Percentiles rank a stretch among this genome's conserved stretches.
Evolutionary conservation across 2,888 invertebrate genomes (phyloP).

Genomic region (Dione juno): DNA sequence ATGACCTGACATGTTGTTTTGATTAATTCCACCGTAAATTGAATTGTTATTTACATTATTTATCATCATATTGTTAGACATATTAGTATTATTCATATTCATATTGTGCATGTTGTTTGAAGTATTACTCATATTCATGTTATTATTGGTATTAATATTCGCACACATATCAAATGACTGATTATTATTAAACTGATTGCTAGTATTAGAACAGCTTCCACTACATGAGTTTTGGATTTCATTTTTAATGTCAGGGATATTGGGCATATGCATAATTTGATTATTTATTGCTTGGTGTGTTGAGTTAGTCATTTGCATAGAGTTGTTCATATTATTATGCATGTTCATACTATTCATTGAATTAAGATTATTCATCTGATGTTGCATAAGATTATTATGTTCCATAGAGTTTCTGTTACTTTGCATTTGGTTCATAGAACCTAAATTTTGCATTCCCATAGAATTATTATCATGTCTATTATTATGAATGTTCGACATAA

Average conservation of each 20-base stretch:
- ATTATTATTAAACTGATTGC: slow-evolving; percentile 65
- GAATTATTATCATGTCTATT: slow-evolving; percentile 74
- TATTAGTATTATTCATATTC: slow-evolving; percentile 67
- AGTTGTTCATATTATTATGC: slow-evolving; percentile 67
- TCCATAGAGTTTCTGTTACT: slow-evolving; percentile 73
- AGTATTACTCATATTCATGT: slow-evolving; percentile 63
- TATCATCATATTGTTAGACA: slow-evolving; percentile 74
- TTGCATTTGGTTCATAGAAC: slow-evolving; percentile 73
- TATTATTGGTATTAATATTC: slow-evolving; percentile 66
- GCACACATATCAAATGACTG: slow-evolving; percentile 74
- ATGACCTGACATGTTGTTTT: slow-evolving; percentile 67
- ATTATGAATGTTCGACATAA: slow-evolving; percentile 67
- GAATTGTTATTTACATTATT: slow-evolving; percentile 65
- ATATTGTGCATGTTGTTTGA: slow-evolving; percentile 74
- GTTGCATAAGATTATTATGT: slow-evolving; percentile 74
- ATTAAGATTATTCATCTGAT: slow-evolving; percentile 71
- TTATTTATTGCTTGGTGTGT: slow-evolving; percentile 72
- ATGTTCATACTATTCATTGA: slow-evolving; percentile 73
- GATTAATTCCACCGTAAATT: slow-evolving; percentile 65
- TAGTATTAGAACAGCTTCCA: slow-evolving; percentile 73
- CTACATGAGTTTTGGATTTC: slow-evolving; percentile 77
- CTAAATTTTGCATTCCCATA: slow-evolving; percentile 73
- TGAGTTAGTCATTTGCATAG: slow-evolving; percentile 72
- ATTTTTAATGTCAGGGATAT: slow-evolving; percentile 78
- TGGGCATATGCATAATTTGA: slow-evolving; percentile 73